A percentile compares a stretch with the other conserved stretches of the same genome.
These are phyloP conservation scores for Neodiprion fabricii DNA, from an alignment of 1,140 invertebrate species.

Conservation along the genomic window DNA sequence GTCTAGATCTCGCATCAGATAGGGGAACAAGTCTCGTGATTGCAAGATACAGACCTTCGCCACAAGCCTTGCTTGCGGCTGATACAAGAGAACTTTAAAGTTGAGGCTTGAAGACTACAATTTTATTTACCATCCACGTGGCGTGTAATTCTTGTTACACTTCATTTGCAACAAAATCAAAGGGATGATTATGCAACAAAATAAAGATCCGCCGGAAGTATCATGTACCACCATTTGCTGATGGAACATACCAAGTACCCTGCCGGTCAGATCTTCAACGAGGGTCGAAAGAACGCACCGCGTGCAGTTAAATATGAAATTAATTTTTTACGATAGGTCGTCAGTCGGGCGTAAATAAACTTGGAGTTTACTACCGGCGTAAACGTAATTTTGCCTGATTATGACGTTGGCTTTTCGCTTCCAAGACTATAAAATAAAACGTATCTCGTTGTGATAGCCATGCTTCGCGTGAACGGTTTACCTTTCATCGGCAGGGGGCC, in stretches of 20 bases:
- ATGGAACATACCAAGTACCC: no score
- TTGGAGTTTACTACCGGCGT: background rate
- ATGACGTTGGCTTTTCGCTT: background rate
- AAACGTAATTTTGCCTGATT: background rate
- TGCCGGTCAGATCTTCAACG: no score
- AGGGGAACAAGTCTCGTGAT: background rate
- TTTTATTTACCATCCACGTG: no score
- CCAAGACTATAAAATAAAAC: background rate
- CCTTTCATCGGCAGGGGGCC: background rate
- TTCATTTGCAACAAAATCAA: no score
- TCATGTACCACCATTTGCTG: no score
- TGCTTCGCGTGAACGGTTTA: background rate
- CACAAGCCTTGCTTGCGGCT: background rate
- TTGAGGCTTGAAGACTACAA: no score
- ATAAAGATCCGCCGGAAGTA: no score
- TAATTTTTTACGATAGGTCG: background rate
- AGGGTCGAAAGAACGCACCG: no score
- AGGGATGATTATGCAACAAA: no score
- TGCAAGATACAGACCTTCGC: background rate
- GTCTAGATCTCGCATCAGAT: slow-evolving; percentile 1
- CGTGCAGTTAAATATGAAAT: no score
- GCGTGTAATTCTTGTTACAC: no score
- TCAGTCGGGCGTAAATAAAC: background rate
- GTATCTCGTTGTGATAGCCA: background rate
- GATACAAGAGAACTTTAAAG: background rate